A percentile compares a stretch with the other conserved stretches of the same genome.
Conservation (phyloP, 2,113 vertebrate genomes). For the Grantiella picta region DNA sequence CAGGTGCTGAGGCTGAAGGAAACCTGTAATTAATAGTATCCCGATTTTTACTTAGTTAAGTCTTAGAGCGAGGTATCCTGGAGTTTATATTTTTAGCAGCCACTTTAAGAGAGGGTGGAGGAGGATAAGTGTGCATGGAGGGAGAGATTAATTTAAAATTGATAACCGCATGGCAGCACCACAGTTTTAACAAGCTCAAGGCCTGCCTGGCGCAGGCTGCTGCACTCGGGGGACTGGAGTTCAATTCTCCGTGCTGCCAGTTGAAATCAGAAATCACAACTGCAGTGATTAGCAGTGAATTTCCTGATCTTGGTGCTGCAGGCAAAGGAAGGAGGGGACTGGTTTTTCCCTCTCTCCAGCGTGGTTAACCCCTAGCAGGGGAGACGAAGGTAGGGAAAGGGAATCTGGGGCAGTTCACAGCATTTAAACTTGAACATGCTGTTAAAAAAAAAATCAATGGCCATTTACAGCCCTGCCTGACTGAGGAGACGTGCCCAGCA, state of each 20-base stretch:
- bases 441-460: constrained; percentile 34
- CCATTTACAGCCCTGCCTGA: neutral
- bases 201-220: constrained; percentile 69
- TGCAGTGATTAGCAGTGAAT: constrained; percentile 80
- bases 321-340: constrained; percentile 59
- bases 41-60: constrained; percentile 64
- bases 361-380: constrained; percentile 60
- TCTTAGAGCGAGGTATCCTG: constrained; percentile 69
- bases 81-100: constrained; percentile 79
- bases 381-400: neutral
- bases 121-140: constrained; percentile 41
- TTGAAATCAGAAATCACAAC: constrained; percentile 84
- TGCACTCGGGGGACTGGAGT: constrained; percentile 72
- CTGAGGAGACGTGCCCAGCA: constrained; percentile 15
- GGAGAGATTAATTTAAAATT: constrained; percentile 81
- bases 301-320: constrained; percentile 71
- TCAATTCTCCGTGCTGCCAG: constrained; percentile 81
- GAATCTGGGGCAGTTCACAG: neutral
- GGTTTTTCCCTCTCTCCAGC: neutral
- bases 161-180: constrained; percentile 72
- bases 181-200: constrained; percentile 77
- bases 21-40: constrained; percentile 69
- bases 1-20: constrained; percentile 53
- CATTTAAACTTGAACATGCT: constrained; percentile 13
- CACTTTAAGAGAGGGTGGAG: constrained; percentile 69